phyloP scores from a whole-genome alignment of 2,113 vertebrate species.

The Serranochromis macrocephalus region DNA sequence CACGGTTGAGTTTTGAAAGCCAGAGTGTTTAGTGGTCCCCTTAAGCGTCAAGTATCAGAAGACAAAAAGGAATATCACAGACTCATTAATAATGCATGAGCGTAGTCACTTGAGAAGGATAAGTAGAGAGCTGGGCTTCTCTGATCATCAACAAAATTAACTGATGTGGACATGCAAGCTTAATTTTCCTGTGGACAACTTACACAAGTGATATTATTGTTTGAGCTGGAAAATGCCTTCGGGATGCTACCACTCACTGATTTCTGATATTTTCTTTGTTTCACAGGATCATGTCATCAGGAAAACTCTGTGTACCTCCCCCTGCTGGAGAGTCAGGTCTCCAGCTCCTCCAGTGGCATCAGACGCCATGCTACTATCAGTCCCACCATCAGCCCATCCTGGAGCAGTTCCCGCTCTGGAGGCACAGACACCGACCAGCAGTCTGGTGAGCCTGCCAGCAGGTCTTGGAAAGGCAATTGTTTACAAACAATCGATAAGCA shows the following conservation, averaged over 20 bases:
- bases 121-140: background rate
- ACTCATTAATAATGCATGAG: conserved; percentile 58
- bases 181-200: background rate
- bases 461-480: background rate
- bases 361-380: background rate
- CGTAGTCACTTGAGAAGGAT: conserved; percentile 21
- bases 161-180: background rate
- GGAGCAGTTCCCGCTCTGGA: conserved; percentile 40
- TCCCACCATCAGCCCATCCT: conserved; percentile 41
- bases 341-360: conserved; percentile 3
- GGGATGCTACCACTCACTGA: background rate
- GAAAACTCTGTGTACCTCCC: conserved; percentile 27
- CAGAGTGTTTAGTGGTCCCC: background rate
- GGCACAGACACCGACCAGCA: conserved; percentile 13
- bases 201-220: background rate
- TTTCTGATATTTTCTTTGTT: background rate
- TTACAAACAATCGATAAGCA: background rate
- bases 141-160: background rate
- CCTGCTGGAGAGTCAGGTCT: conserved; percentile 35
- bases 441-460: conserved; percentile 34
- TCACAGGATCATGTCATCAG: conserved; percentile 50
- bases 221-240: background rate
- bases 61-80: conserved; percentile 17
- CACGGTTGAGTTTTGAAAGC: background rate
- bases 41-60: conserved; percentile 50